Evolutionary conservation across 2,797 vertebrate genomes (phyloP).

Genomic region (Bovichtus diacanthus): DNA sequence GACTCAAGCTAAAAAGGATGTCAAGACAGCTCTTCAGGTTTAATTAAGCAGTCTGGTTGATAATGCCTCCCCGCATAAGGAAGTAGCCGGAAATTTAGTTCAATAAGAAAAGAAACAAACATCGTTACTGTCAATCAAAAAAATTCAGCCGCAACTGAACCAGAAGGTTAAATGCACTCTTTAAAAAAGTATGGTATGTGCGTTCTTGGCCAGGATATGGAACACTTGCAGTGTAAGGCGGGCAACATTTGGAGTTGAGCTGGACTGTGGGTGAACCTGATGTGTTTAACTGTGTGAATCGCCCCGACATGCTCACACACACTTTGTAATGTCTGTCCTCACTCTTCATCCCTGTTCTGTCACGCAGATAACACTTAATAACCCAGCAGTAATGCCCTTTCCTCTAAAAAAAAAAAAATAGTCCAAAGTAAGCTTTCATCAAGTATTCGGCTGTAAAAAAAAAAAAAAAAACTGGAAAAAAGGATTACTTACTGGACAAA

Average conservation of each 20-base stretch:
- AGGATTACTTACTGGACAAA: slow-evolving; percentile 26
- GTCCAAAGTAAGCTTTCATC: slow-evolving; percentile 24
- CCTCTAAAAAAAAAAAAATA: slow-evolving; percentile 25
- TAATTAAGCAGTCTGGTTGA: slow-evolving; percentile 45
- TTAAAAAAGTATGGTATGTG: slow-evolving; percentile 59
- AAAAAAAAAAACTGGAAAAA: slow-evolving; percentile 26
- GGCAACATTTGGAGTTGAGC: slow-evolving; percentile 47
- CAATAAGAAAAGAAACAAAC: slow-evolving; percentile 44
- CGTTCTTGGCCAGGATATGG: slow-evolving; percentile 72
- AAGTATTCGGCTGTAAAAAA: slow-evolving; percentile 9
- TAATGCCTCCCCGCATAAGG: background rate
- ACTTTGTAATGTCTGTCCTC: slow-evolving; percentile 44
- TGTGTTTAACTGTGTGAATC: slow-evolving; percentile 46
- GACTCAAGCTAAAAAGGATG: slow-evolving; percentile 1
- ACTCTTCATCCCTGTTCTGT: slow-evolving; percentile 26
- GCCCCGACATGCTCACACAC: slow-evolving; percentile 61
- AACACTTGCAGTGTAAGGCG: slow-evolving; percentile 76
- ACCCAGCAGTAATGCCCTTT: background rate
- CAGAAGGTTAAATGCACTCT: slow-evolving; percentile 38
- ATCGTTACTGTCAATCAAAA: slow-evolving; percentile 41
- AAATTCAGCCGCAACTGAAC: slow-evolving; percentile 44
- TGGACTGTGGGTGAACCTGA: slow-evolving; percentile 80
- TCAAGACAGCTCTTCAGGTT: slow-evolving; percentile 32
- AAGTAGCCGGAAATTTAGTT: slow-evolving; percentile 11
- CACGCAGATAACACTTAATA: slow-evolving; percentile 32